phyloP scores from a whole-genome alignment of 2,797 vertebrate species.

The Poecilia gillii region DNA sequence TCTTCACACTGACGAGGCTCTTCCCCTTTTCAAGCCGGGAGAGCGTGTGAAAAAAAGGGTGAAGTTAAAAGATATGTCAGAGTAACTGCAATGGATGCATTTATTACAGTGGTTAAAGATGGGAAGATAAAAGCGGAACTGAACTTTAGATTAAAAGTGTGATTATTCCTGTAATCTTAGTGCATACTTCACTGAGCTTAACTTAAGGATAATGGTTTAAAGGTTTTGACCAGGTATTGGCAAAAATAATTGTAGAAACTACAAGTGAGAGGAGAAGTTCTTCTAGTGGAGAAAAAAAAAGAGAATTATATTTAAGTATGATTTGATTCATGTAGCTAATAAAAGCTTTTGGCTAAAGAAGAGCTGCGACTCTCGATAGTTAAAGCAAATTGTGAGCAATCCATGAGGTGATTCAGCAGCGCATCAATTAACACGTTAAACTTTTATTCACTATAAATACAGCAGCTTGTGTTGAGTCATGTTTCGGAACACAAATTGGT shows the following conservation, averaged over 20 bases:
- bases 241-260: no score
- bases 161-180: neutral
- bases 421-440: neutral
- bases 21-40: slow-evolving; percentile 32
- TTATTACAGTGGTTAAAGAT: slow-evolving; percentile 1
- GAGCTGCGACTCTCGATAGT: neutral
- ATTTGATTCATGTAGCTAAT: neutral
- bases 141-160: slow-evolving; percentile 26
- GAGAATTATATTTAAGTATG: neutral
- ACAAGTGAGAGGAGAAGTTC: neutral
- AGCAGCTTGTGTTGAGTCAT: slow-evolving; percentile 22
- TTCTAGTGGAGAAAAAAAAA: neutral
- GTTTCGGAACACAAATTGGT: slow-evolving; percentile 39
- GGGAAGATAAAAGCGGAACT: slow-evolving; percentile 42
- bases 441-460: neutral
- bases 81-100: slow-evolving; percentile 6
- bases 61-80: slow-evolving; percentile 17
- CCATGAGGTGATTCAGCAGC: neutral
- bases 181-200: neutral
- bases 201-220: neutral
- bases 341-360: neutral
- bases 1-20: neutral
- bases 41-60: neutral
- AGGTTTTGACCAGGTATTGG: neutral
- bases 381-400: neutral